Evolutionary conservation across 2,888 invertebrate species (phyloP).

Genomic region (Leptopilina myrica): DNA sequence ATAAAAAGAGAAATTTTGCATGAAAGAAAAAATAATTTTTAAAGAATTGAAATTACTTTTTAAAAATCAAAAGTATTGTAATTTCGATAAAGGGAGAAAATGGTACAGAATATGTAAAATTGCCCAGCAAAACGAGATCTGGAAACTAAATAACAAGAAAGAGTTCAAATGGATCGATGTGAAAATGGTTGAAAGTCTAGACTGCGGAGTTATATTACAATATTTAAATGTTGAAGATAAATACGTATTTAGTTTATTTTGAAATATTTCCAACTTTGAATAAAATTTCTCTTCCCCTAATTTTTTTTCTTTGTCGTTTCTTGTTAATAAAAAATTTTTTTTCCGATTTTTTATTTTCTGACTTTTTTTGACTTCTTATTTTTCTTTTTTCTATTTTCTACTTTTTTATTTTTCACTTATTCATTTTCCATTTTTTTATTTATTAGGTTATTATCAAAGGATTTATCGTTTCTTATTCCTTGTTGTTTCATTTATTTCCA

Average conservation of each 20-base stretch:
- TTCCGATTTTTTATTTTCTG: not conserved
- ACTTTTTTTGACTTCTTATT: too few species aligned
- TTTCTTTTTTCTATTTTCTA: too few species aligned
- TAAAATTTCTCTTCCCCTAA: not conserved
- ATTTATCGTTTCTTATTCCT: too few species aligned
- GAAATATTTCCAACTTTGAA: not conserved
- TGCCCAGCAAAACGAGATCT: not conserved
- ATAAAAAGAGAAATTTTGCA: too few species aligned
- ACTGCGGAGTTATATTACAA: constrained; percentile 1
- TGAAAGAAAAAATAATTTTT: too few species aligned
- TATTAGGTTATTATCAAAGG: too few species aligned
- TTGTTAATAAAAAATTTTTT: not conserved
- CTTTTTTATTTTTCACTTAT: too few species aligned
- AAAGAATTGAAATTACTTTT: too few species aligned
- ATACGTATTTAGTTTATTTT: too few species aligned
- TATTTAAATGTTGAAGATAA: constrained; percentile 1
- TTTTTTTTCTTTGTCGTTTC: not conserved
- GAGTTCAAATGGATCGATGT: constrained; percentile 23
- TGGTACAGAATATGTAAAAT: not conserved
- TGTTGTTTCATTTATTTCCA: too few species aligned
- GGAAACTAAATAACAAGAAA: constrained; percentile 25
- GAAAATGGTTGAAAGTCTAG: constrained; percentile 2
- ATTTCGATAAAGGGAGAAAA: not conserved
- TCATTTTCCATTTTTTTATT: too few species aligned
- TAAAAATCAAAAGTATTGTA: not conserved